These are phyloP conservation scores for Amblyraja radiata DNA, from an alignment of 2,797 vertebrate genomes.

Conservation along the genomic window DNA sequence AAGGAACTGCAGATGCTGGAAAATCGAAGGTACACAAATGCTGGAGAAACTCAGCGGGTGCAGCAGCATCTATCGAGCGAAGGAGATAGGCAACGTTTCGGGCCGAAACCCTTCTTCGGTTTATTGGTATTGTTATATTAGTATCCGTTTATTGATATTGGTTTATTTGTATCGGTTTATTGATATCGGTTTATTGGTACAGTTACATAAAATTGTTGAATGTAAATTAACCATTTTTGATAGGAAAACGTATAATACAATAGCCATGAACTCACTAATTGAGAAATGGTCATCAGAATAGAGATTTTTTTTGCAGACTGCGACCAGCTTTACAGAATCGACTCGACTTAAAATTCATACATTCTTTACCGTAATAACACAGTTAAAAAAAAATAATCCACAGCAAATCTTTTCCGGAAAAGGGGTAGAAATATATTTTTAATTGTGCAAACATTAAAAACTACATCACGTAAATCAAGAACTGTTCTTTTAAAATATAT, in stretches of 20 bases:
- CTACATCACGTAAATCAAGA: conserved; percentile 11
- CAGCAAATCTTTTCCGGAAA: background rate
- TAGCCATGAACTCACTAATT: background rate
- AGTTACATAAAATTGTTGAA: too few species aligned
- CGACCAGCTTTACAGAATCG: too few species aligned
- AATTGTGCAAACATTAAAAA: conserved; percentile 31
- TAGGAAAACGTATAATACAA: background rate
- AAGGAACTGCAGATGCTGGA: too few species aligned
- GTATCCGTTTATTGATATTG: too few species aligned
- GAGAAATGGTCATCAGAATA: background rate
- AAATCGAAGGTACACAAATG: too few species aligned
- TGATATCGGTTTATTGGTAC: too few species aligned
- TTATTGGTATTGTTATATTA: too few species aligned
- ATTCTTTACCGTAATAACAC: background rate
- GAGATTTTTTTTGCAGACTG: background rate
- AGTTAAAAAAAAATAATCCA: background rate
- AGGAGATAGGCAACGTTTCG: too few species aligned
- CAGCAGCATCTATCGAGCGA: too few species aligned
- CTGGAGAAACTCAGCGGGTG: too few species aligned
- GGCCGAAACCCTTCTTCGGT: too few species aligned
- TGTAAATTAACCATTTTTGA: background rate
- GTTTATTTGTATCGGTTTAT: too few species aligned
- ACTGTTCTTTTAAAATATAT: background rate
- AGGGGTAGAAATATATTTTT: conserved; percentile 20
- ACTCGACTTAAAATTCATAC: background rate